Percentiles rank a stretch among this genome's conserved stretches.
These are phyloP conservation scores for Parotia lawesii DNA, from an alignment of 2,113 vertebrate genomes.

Conservation along the genomic window DNA sequence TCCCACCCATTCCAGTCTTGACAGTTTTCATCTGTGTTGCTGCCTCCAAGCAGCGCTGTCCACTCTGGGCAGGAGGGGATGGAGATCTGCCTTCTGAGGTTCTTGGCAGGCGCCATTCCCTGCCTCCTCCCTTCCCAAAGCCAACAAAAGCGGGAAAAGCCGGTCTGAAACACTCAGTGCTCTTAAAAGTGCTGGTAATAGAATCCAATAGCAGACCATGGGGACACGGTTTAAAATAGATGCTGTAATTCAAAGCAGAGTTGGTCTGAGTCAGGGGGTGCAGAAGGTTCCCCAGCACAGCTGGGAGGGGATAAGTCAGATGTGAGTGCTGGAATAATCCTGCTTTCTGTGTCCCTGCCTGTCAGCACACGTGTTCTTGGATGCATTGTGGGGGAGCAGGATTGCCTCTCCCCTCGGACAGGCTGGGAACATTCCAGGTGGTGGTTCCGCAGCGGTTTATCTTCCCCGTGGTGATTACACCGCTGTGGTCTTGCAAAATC, in stretches of 20 bases:
- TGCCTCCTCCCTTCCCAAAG: neutral
- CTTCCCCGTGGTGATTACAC: neutral
- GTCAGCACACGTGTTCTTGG: neutral
- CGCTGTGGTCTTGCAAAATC: neutral
- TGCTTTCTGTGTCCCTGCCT: neutral
- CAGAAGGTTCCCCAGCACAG: neutral
- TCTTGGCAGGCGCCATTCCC: neutral
- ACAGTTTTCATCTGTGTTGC: neutral
- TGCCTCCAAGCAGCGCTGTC: neutral
- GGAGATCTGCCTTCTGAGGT: neutral
- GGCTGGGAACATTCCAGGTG: neutral
- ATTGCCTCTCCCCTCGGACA: neutral
- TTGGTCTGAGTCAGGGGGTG: neutral
- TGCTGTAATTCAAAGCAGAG: slow-evolving; percentile 41
- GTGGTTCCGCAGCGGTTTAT: neutral
- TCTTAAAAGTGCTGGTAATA: neutral
- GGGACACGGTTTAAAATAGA: slow-evolving; percentile 28
- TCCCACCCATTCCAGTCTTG: neutral
- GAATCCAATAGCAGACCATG: neutral
- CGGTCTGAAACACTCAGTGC: neutral
- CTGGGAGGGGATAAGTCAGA: neutral
- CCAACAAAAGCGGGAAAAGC: neutral
- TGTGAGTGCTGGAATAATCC: neutral
- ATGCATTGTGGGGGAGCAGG: neutral
- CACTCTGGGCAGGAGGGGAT: neutral